These are phyloP conservation scores for Malacosoma neustria DNA, from an alignment of 2,888 invertebrate genomes.

Conservation along the genomic window DNA sequence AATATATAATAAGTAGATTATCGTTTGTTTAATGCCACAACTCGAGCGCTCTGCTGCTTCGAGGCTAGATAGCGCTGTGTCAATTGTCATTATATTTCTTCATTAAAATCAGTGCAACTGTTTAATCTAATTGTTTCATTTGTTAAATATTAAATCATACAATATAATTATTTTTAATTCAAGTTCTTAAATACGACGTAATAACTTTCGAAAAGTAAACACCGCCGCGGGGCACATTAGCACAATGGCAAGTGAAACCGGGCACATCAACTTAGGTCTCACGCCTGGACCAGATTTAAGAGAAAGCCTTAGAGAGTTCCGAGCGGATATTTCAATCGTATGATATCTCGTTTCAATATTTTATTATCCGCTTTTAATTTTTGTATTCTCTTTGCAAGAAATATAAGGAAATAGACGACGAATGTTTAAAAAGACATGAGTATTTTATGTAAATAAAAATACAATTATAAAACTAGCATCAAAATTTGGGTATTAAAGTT, in stretches of 20 bases:
- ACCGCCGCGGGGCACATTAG: constrained; percentile 4
- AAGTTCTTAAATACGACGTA: neutral
- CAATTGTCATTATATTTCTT: too few species aligned
- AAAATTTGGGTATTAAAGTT: too few species aligned
- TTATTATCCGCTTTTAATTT: too few species aligned
- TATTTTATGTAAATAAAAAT: too few species aligned
- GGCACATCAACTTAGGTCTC: constrained; percentile 3
- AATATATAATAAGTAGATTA: too few species aligned
- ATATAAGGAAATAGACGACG: too few species aligned
- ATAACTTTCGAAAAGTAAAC: constrained; percentile 6
- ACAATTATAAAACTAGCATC: too few species aligned
- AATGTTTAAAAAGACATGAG: too few species aligned
- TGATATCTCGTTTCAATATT: neutral
- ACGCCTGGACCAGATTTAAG: constrained; percentile 15
- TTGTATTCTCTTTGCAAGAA: too few species aligned
- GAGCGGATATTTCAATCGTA: constrained; percentile 4
- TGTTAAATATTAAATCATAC: neutral
- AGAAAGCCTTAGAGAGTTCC: constrained; percentile 20
- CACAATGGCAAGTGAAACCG: constrained; percentile 4
- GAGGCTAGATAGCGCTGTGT: too few species aligned
- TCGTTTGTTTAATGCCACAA: too few species aligned
- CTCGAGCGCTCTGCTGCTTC: too few species aligned
- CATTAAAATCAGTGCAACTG: neutral
- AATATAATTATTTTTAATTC: neutral
- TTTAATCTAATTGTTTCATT: neutral